A percentile compares a stretch with the other conserved stretches of the same genome.
Evolutionary conservation across 2,888 invertebrate genomes (phyloP).

Genomic region (Cryptophagus acutangulus): DNA sequence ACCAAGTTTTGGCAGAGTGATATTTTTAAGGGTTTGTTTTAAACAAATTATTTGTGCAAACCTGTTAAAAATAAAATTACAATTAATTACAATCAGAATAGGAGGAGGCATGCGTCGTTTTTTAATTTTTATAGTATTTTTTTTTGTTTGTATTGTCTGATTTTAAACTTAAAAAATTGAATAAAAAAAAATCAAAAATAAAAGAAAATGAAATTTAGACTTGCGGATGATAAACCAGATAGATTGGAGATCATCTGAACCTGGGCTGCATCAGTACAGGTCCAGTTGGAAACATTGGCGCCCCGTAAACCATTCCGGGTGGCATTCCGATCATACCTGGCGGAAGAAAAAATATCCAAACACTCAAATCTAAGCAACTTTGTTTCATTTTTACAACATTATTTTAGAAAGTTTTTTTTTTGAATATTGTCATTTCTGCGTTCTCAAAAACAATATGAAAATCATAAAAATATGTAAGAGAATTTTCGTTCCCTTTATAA

Average conservation of each 20-base stretch:
- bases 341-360: constrained; percentile 16
- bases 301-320: constrained; percentile 48
- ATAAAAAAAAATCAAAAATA: constrained; percentile 21
- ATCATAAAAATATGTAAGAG: too few species aligned
- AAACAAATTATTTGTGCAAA: too few species aligned
- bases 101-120: not conserved
- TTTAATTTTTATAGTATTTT: not conserved
- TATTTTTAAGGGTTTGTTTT: too few species aligned
- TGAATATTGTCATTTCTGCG: constrained; percentile 21
- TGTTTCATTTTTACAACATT: constrained; percentile 9
- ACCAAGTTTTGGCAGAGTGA: too few species aligned
- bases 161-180: constrained; percentile 20
- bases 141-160: too few species aligned
- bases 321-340: constrained; percentile 50
- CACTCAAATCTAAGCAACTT: constrained; percentile 14
- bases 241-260: constrained; percentile 76
- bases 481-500: too few species aligned
- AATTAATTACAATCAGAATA: not conserved
- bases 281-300: constrained; percentile 47
- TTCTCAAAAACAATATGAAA: too few species aligned
- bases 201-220: constrained; percentile 33
- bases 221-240: constrained; percentile 53
- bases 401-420: constrained; percentile 17
- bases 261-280: constrained; percentile 71
- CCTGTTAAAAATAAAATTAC: not conserved